Base-by-base conservation (phyloP, 2,888 invertebrate species). In the Acleris emargana region DNA sequence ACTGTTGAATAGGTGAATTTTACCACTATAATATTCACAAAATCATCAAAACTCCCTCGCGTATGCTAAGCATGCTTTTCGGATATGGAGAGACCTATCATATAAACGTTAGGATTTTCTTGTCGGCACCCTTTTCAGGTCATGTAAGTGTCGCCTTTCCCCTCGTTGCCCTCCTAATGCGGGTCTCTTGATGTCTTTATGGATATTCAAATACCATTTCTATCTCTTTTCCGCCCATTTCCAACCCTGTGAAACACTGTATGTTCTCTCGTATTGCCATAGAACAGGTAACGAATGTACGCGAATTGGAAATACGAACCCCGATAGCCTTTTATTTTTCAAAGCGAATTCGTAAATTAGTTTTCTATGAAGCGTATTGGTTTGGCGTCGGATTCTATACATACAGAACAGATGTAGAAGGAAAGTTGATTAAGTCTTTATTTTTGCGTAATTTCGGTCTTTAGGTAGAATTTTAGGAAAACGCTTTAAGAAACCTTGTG, bases 71-170 rank as follows among this genome's bases (percentile, higher is more conserved):
- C 25, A 53, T 47, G 55, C 11, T 18, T 49, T 42, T 68, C 52
- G 66, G 18, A 68, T 67, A 69, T 70, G 58, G 69, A 54, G 63
- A 67, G 67, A 57, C 64, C 61, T 68, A 73, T 73, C 69, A 76
- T 73, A 73, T 64, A 68, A 61, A 67, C 68, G 67, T 76, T 72
- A 72, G 67, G 68, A 71, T 71, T 73, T 67, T 69, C 58, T 17
- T 58, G 50, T 57, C 57, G 54, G 28, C 28, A 51, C 59, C 61
- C 45, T 64, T 69, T 68, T 66, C 66, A 67, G 57, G 45, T 53
- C 58, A 17, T 54, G 52, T 54, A 63, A 62, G 53, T 62, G 54
- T 62, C 54, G 53, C 58, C 20, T 64, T 64, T 54, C 53, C 68
- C 61, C 61, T 59, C 58, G 54, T 64, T 69, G 51, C 58, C 52